Evolutionary conservation across 2,888 invertebrate genomes (phyloP).

Genomic region (Phorcus lineatus): DNA sequence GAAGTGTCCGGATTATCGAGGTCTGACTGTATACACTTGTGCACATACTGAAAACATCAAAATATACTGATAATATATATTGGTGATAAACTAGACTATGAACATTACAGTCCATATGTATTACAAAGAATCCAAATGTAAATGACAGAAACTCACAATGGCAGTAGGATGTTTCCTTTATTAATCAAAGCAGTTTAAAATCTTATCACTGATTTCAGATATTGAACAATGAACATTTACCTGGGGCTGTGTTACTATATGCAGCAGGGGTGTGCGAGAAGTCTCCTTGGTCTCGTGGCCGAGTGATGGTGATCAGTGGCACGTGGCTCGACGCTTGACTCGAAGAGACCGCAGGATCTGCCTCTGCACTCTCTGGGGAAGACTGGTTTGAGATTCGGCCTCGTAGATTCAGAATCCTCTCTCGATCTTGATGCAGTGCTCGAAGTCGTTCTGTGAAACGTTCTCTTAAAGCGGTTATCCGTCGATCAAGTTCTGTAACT

Average conservation of each 20-base stretch:
- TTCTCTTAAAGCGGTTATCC: slow-evolving; percentile 59
- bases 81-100: too few relatives aligned
- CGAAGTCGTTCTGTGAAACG: slow-evolving; percentile 57
- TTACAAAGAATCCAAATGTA: too few relatives aligned
- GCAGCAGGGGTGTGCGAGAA: slow-evolving; percentile 25
- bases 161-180: too few relatives aligned
- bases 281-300: slow-evolving; percentile 25
- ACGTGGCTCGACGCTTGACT: background rate
- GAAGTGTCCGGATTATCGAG: too few relatives aligned
- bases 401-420: slow-evolving; percentile 41
- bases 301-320: slow-evolving; percentile 33
- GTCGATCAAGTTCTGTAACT: slow-evolving; percentile 58
- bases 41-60: too few relatives aligned
- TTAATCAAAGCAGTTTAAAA: too few relatives aligned
- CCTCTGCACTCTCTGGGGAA: background rate
- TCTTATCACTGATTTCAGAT: too few relatives aligned
- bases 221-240: background rate
- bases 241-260: slow-evolving; percentile 7
- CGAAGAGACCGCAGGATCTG: slow-evolving; percentile 9
- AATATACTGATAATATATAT: too few relatives aligned
- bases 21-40: too few relatives aligned
- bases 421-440: slow-evolving; percentile 49
- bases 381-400: slow-evolving; percentile 35
- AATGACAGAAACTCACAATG: too few relatives aligned
- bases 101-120: too few relatives aligned